These are phyloP conservation scores for Aproaerema taeniolella DNA, from an alignment of 2,888 invertebrate genomes.

Conservation along the genomic window DNA sequence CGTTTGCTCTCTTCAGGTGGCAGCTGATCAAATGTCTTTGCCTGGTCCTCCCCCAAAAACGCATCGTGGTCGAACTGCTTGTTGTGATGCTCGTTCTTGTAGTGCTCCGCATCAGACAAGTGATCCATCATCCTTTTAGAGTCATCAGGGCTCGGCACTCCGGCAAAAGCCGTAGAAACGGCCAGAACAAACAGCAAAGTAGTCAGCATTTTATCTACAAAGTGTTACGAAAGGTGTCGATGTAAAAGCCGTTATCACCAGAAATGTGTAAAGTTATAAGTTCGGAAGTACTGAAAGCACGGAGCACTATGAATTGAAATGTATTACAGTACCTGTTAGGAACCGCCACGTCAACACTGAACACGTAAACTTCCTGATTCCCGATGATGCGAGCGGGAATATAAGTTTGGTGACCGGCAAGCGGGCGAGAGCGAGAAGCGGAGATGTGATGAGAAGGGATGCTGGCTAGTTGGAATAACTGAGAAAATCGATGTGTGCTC, in stretches of 20 bases:
- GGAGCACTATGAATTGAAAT: neutral
- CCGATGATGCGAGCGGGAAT: slow-evolving; percentile 35
- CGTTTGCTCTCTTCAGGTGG: slow-evolving; percentile 96
- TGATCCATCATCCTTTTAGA: slow-evolving; percentile 81
- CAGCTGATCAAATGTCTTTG: slow-evolving; percentile 95
- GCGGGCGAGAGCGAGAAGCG: slow-evolving; percentile 1
- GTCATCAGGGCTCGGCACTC: slow-evolving; percentile 86
- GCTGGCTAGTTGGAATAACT: too few species aligned
- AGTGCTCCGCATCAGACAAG: slow-evolving; percentile 89
- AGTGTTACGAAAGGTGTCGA: too few species aligned
- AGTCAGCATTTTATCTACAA: slow-evolving; percentile 46
- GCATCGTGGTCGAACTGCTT: slow-evolving; percentile 97
- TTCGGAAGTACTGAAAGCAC: neutral
- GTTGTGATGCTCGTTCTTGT: slow-evolving; percentile 88
- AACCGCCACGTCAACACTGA: slow-evolving; percentile 57
- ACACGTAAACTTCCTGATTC: slow-evolving; percentile 56
- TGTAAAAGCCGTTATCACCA: slow-evolving; percentile 4
- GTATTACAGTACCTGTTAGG: slow-evolving; percentile 21
- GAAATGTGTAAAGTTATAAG: neutral
- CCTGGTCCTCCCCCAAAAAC: slow-evolving; percentile 95
- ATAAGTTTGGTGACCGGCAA: neutral
- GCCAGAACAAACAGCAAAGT: slow-evolving; percentile 52
- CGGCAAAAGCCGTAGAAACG: slow-evolving; percentile 58
- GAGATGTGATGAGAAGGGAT: too few species aligned
- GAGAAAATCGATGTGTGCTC: too few species aligned